phyloP scores from a whole-genome alignment of 1,140 invertebrate genomes.

The Drosophila bifasciata region DNA sequence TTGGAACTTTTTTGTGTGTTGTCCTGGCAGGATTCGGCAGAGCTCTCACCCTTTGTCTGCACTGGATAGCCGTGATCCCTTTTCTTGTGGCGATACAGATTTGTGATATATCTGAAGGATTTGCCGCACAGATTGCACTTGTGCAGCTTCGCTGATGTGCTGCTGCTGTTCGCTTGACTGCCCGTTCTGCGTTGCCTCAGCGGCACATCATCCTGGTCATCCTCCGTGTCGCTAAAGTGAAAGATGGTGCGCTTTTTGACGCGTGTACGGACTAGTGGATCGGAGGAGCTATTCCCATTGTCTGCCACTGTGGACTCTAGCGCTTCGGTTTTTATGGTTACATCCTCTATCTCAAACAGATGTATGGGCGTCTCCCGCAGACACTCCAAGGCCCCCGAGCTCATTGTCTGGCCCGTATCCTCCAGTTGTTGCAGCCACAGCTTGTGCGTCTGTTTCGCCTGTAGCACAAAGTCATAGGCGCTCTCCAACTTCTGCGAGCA shows the following conservation, averaged over 20 bases:
- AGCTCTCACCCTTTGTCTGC: not conserved
- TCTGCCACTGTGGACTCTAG: slow-evolving; percentile 10
- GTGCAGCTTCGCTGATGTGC: slow-evolving; percentile 22
- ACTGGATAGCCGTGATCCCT: slow-evolving; percentile 23
- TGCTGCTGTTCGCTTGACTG: not conserved
- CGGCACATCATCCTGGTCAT: slow-evolving; percentile 58
- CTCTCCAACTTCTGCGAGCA: slow-evolving; percentile 53
- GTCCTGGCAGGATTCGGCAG: too few species aligned
- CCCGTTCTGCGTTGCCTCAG: slow-evolving; percentile 39
- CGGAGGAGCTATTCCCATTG: slow-evolving; percentile 1
- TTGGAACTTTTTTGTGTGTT: slow-evolving; percentile 5
- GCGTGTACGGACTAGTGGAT: slow-evolving; percentile 54
- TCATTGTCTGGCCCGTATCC: not conserved
- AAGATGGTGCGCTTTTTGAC: slow-evolving; percentile 11
- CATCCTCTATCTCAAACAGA: slow-evolving; percentile 58
- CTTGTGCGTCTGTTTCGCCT: slow-evolving; percentile 50
- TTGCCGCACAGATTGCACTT: slow-evolving; percentile 56
- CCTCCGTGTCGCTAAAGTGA: slow-evolving; percentile 36
- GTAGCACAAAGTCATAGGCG: slow-evolving; percentile 58
- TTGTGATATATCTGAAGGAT: slow-evolving; percentile 56
- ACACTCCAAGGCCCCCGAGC: slow-evolving; percentile 36
- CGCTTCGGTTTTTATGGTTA: slow-evolving; percentile 62
- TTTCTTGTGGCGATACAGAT: slow-evolving; percentile 60
- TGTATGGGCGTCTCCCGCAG: slow-evolving; percentile 62
- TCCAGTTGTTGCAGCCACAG: slow-evolving; percentile 44